Conservation (phyloP, 1,140 invertebrate genomes). For the Apis dorsata region DNA sequence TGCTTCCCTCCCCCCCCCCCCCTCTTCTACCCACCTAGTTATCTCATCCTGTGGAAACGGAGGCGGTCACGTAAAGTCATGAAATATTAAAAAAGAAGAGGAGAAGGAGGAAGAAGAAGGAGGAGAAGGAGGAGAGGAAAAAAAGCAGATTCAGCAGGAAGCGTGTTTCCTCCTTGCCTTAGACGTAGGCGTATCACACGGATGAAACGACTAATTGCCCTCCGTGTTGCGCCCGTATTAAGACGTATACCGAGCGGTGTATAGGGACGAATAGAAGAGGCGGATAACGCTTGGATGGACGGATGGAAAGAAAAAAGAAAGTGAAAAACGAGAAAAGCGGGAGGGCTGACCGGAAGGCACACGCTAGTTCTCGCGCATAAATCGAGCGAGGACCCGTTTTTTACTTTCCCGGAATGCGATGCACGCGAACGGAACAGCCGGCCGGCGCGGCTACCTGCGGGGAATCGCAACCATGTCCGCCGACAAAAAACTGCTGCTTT, state of each 20-base stretch:
- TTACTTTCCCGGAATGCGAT: slow-evolving; percentile 59
- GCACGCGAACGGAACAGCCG: slow-evolving; percentile 35
- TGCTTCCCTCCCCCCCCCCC: no score
- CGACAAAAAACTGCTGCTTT: slow-evolving; percentile 9
- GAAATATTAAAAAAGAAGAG: slow-evolving; percentile 29
- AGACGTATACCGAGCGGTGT: not conserved
- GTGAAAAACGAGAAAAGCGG: not conserved
- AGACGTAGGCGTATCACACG: not conserved
- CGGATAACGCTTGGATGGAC: not conserved
- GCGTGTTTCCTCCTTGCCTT: not conserved
- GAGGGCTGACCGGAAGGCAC: slow-evolving; percentile 21
- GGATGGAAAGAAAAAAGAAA: no score
- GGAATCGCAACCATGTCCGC: slow-evolving; percentile 19
- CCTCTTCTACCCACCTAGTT: not conserved
- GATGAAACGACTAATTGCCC: not conserved
- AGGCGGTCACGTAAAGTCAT: not conserved
- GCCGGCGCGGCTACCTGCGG: not conserved
- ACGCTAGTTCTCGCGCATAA: slow-evolving; percentile 46
- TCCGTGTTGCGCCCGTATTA: not conserved
- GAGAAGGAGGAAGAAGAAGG: no score
- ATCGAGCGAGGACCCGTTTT: slow-evolving; percentile 49
- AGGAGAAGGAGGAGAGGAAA: no score
- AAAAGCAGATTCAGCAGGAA: slow-evolving; percentile 18
- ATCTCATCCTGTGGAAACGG: not conserved
- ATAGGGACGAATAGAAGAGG: not conserved